Percentiles rank a stretch among this genome's conserved stretches.
phyloP scores from a whole-genome alignment of 2,797 vertebrate species.

The Anniella stebbinsi region DNA sequence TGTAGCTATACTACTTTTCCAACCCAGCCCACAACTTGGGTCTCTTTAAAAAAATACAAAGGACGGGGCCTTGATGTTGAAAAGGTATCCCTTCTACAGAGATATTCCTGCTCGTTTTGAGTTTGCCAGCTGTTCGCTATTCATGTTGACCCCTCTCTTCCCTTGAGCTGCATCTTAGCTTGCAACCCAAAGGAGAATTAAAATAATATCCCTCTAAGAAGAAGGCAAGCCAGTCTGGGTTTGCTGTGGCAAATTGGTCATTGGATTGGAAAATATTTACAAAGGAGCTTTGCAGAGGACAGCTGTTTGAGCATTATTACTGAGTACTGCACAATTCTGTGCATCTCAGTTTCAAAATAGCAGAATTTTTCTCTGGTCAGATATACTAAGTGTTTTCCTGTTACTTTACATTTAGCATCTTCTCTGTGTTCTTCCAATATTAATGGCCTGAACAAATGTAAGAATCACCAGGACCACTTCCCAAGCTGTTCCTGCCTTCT shows the following conservation, averaged over 20 bases:
- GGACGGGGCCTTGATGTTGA: slow-evolving; percentile 18
- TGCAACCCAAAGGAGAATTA: background rate
- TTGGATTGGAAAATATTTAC: background rate
- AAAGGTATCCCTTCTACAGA: slow-evolving; percentile 34
- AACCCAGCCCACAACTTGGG: slow-evolving; percentile 20
- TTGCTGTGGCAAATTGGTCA: background rate
- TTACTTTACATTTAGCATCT: slow-evolving; percentile 14
- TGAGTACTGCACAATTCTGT: slow-evolving; percentile 17
- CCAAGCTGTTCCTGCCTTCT: slow-evolving; percentile 46
- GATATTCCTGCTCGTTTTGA: background rate
- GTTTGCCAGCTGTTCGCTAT: slow-evolving; percentile 26
- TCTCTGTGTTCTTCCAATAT: slow-evolving; percentile 18
- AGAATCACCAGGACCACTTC: background rate
- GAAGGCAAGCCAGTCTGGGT: slow-evolving; percentile 10
- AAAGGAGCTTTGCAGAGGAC: background rate
- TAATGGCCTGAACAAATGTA: slow-evolving; percentile 6
- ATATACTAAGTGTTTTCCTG: slow-evolving; percentile 18
- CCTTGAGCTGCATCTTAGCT: background rate
- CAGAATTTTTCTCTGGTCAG: background rate
- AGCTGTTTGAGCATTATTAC: slow-evolving; percentile 19
- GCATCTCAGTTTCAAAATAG: slow-evolving; percentile 10
- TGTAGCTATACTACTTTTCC: background rate
- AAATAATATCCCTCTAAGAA: background rate
- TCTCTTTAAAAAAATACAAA: background rate
- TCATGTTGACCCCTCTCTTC: background rate